Base-by-base conservation (phyloP, 1,140 invertebrate species). In the Brachionus calyciflorus region DNA sequence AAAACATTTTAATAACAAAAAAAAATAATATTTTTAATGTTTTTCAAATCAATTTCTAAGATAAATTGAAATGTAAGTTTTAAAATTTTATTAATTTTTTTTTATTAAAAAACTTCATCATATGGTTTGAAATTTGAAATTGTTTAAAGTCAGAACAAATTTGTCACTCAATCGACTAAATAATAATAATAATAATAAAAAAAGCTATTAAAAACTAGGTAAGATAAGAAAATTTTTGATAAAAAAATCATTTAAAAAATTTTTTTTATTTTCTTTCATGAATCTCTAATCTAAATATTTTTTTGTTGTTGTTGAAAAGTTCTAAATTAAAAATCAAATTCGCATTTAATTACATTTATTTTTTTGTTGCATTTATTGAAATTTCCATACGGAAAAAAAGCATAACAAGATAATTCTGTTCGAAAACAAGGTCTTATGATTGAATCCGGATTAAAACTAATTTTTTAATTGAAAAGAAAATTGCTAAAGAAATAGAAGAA, bases 381-480 rank as follows among this genome's bases (percentile, higher is more conserved):
- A 55, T 28, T 55, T 55, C 33, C n/a, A 28, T 55, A 55, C 53
- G 53, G 53, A 28, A 55, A 55, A 55, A 55, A 28, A 55, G n/a
- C n/a, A n/a, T 55, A 28, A 28, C 24, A 14, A 55, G 53, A 55
- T 55, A 28, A 28, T 28, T 28, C 24, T 55, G 33, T 55, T 55
- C 17, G n/a, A 12, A 55, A 55, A 55, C 28, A 5, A 55, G 26
- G 33, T 14, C n/a, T 55, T 55, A 28, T 55, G 26, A n/a, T 26
- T 55, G 53, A 55, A 55, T 55, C 53, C 53, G 53, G 53, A 55
- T 55, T 55, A 55, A 28, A 55, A 55, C 33, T 55, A 55, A 55
- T 28, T 55, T 55, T 53, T 6, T 24, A 12, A 33, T n/a, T 28
- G 17, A 55, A 55, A 55, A 55, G 14, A 28, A 3, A 12, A 55